phyloP scores from a whole-genome alignment of 2,888 invertebrate species.

The Chironomus riparius region DNA sequence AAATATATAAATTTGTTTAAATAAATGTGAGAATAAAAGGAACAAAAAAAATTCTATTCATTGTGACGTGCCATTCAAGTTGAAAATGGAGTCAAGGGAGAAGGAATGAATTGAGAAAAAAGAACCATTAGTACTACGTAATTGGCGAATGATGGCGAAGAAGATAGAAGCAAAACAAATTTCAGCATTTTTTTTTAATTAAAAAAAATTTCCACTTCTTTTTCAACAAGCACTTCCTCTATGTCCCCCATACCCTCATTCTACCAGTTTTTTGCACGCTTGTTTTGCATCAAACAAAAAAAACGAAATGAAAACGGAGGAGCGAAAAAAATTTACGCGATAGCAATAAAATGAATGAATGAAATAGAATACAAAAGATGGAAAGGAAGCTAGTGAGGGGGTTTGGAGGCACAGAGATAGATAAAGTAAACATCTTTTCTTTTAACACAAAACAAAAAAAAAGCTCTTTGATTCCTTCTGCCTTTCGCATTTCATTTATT shows the following conservation, averaged over 20 bases:
- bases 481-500: background rate
- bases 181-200: conserved; percentile 24
- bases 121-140: conserved; percentile 3
- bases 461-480: background rate
- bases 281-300: background rate
- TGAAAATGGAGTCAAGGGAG: background rate
- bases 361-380: background rate
- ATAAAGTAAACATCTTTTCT: too few relatives aligned
- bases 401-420: too few relatives aligned
- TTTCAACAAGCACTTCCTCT: background rate
- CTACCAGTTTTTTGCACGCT: background rate
- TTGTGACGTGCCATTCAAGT: background rate
- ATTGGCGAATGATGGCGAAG: background rate
- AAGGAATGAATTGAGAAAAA: background rate
- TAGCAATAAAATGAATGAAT: background rate
- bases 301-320: background rate
- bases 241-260: background rate
- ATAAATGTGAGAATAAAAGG: background rate
- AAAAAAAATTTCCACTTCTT: conserved; percentile 15
- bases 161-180: conserved; percentile 23
- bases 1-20: background rate
- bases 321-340: background rate
- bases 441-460: background rate
- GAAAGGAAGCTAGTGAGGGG: too few relatives aligned
- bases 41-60: background rate